Evolutionary conservation across 92 coral and sea anemone genomes (phyloP).

Genomic region (Desmophyllum pertusum): DNA sequence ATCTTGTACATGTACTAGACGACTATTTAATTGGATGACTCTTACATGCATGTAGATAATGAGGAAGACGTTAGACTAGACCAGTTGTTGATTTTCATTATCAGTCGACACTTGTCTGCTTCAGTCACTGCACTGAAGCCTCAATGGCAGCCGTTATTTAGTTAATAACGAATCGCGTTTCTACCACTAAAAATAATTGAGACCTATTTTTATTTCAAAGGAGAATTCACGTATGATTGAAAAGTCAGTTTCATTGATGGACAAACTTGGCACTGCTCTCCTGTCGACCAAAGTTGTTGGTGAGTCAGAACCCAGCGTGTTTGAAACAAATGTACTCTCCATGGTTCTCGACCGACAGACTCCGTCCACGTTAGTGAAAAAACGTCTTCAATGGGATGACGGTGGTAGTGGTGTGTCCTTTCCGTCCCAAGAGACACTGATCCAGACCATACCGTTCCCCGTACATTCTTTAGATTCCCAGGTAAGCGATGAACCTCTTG

Average conservation of each 20-base stretch:
- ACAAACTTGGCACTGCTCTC: constrained; percentile 58
- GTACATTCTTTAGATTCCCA: constrained; percentile 70
- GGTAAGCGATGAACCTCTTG: constrained; percentile 35
- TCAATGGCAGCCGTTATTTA: too few relatives aligned
- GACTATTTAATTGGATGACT: too few relatives aligned
- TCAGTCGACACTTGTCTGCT: too few relatives aligned
- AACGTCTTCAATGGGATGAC: not conserved
- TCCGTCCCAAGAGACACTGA: constrained; percentile 61
- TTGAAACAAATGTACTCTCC: constrained; percentile 51
- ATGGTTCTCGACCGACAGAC: constrained; percentile 74
- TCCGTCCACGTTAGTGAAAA: constrained; percentile 63
- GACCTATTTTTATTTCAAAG: not conserved
- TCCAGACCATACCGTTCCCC: constrained; percentile 34
- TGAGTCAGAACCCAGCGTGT: constrained; percentile 66
- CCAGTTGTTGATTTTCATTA: not conserved
- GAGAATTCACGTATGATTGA: constrained; percentile 49
- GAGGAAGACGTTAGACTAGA: not conserved
- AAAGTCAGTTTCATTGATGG: constrained; percentile 67
- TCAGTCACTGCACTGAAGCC: too few relatives aligned
- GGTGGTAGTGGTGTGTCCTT: constrained; percentile 50
- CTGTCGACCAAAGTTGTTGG: constrained; percentile 75
- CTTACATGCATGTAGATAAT: not conserved
- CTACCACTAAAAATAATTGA: too few relatives aligned
- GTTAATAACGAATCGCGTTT: too few relatives aligned
- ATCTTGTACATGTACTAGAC: too few relatives aligned